Evolutionary conservation across 1,140 invertebrate genomes (phyloP).

Genomic region (Meteorus sp.): DNA sequence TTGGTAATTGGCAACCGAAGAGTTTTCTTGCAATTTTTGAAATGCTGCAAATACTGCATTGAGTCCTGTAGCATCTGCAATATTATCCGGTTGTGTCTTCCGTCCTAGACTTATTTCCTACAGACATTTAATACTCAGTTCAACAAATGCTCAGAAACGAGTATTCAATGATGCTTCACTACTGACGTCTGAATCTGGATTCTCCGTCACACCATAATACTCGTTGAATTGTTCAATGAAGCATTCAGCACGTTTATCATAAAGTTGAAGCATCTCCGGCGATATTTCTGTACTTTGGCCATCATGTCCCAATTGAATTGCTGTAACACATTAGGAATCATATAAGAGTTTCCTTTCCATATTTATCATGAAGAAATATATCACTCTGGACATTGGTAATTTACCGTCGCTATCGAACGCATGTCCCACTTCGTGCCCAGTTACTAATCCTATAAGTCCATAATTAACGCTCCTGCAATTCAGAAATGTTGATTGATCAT

Average conservation of each 20-base stretch:
- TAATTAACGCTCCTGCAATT: slow-evolving; percentile 67
- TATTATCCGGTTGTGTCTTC: slow-evolving; percentile 76
- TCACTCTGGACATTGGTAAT: too few species aligned
- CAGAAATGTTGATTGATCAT: background rate
- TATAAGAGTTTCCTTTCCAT: too few species aligned
- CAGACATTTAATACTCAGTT: too few species aligned
- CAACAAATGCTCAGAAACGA: background rate
- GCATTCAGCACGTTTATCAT: slow-evolving; percentile 22
- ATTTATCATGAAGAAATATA: too few species aligned
- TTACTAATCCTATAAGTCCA: slow-evolving; percentile 61
- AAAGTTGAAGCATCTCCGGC: background rate
- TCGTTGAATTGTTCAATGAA: slow-evolving; percentile 23
- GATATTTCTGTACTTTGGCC: slow-evolving; percentile 16
- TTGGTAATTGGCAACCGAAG: slow-evolving; percentile 58
- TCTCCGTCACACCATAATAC: slow-evolving; percentile 11
- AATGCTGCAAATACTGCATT: slow-evolving; percentile 74
- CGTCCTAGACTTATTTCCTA: background rate
- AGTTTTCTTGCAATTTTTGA: slow-evolving; percentile 58
- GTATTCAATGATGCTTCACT: background rate
- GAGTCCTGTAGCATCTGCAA: slow-evolving; percentile 83
- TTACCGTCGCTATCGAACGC: slow-evolving; percentile 61
- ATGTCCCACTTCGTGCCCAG: slow-evolving; percentile 67
- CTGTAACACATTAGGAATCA: too few species aligned
- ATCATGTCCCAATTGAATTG: slow-evolving; percentile 12
- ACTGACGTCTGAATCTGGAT: background rate